phyloP scores from a whole-genome alignment of 2,113 vertebrate genomes.

The Vulpes vulpes region DNA sequence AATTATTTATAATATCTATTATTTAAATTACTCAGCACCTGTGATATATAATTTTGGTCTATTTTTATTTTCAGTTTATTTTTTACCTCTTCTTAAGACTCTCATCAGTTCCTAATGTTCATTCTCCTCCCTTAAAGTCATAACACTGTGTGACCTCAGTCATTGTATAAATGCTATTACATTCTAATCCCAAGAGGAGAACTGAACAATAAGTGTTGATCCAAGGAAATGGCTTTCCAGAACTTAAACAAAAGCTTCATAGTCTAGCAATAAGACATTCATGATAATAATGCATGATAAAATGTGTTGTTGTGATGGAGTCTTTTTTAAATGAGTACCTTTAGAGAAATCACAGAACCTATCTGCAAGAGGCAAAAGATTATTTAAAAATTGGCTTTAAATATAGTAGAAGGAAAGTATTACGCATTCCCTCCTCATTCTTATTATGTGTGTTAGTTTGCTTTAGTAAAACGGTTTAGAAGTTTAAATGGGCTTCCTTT shows the following conservation, averaged over 20 bases:
- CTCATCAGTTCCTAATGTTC: constrained; percentile 56
- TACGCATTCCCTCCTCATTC: constrained; percentile 7
- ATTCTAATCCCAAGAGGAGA: constrained; percentile 47
- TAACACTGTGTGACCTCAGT: constrained; percentile 51
- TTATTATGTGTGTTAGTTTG: constrained; percentile 49
- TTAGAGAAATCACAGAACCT: constrained; percentile 55
- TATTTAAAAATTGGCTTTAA: constrained; percentile 61
- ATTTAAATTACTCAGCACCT: constrained; percentile 60
- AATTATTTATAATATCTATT: constrained; percentile 39
- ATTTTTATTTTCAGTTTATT: constrained; percentile 47
- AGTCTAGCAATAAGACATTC: constrained; percentile 11
- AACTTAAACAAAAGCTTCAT: constrained; percentile 38
- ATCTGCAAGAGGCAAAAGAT: constrained; percentile 43
- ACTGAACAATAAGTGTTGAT: constrained; percentile 59
- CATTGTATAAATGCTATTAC: constrained; percentile 48
- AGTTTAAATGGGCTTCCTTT: constrained; percentile 67
- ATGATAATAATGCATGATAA: background rate
- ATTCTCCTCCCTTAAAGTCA: constrained; percentile 69
- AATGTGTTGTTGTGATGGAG: constrained; percentile 48
- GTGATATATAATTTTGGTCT: constrained; percentile 44
- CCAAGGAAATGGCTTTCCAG: constrained; percentile 57
- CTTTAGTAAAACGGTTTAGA: background rate
- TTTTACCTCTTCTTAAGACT: constrained; percentile 23
- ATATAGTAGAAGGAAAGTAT: constrained; percentile 17
- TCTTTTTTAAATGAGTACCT: constrained; percentile 44